Conservation (phyloP, 2,797 vertebrate genomes). For the Tiaroga cobitis region DNA sequence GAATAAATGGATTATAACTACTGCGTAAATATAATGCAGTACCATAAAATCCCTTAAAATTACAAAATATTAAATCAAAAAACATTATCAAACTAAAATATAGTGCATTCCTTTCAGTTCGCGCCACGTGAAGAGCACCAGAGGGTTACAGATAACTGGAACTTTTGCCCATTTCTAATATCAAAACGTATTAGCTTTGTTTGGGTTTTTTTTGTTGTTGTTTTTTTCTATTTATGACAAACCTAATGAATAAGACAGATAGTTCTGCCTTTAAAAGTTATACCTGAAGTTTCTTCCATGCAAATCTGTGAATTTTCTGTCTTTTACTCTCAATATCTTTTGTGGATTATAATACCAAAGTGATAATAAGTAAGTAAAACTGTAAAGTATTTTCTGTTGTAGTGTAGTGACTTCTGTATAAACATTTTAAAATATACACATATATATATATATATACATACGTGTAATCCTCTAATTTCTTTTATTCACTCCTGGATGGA, state of each 20-base stretch:
- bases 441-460: background rate
- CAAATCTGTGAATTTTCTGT: conserved; percentile 23
- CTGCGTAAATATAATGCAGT: too few relatives aligned
- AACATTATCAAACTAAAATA: too few relatives aligned
- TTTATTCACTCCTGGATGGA: conserved; percentile 71
- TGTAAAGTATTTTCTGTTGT: background rate
- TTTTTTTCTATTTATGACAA: background rate
- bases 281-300: conserved; percentile 5
- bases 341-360: conserved; percentile 9
- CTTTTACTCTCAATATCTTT: conserved; percentile 15
- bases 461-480: conserved; percentile 61
- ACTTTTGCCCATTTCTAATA: background rate
- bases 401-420: conserved; percentile 9
- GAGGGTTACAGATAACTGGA: background rate
- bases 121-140: too few relatives aligned
- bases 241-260: background rate
- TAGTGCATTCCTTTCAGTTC: too few relatives aligned
- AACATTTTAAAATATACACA: background rate
- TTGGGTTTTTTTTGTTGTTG: background rate
- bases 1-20: too few relatives aligned
- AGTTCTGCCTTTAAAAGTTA: background rate
- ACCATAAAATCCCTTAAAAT: too few relatives aligned
- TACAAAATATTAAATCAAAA: too few relatives aligned
- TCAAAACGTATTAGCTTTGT: background rate
- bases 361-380: conserved; percentile 29